Evolutionary conservation across 2,113 vertebrate genomes (phyloP).

Genomic region (Canis aureus): DNA sequence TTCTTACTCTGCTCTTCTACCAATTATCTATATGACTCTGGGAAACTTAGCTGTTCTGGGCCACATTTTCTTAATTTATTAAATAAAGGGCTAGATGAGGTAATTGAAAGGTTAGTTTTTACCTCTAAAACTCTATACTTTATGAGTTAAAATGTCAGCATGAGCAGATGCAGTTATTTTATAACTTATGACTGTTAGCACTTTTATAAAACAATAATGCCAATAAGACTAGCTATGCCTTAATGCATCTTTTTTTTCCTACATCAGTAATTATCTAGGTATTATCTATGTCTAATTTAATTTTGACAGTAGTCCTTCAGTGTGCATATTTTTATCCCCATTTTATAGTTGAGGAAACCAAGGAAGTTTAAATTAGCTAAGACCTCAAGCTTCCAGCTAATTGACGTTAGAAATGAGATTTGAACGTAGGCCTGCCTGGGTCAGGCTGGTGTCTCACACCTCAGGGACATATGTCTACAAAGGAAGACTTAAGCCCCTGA

Average conservation of each 20-base stretch:
- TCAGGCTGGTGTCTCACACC: not conserved
- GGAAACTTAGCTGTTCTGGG: not conserved
- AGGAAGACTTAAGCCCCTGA: not conserved
- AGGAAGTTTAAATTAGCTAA: conserved; percentile 19
- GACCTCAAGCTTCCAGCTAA: not conserved
- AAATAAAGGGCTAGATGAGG: conserved; percentile 29
- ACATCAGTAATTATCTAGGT: not conserved
- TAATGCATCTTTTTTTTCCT: not conserved
- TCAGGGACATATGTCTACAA: not conserved
- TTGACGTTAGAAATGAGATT: not conserved
- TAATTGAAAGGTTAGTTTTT: conserved; percentile 55
- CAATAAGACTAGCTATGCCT: not conserved
- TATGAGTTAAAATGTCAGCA: conserved; percentile 34
- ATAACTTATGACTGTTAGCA: not conserved
- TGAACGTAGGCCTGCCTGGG: not conserved
- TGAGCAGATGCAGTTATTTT: conserved; percentile 45
- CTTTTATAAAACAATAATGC: not conserved
- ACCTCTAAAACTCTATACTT: not conserved
- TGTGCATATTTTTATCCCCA: not conserved
- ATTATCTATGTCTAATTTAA: not conserved
- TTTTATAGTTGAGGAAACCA: conserved; percentile 1
- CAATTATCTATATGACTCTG: not conserved
- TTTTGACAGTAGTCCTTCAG: not conserved
- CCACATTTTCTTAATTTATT: conserved; percentile 2
- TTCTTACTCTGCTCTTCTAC: not conserved